A percentile compares a stretch with the other conserved stretches of the same genome.
Conservation (phyloP, 2,113 vertebrate species). For the Pyxicephalus adspersus region DNA sequence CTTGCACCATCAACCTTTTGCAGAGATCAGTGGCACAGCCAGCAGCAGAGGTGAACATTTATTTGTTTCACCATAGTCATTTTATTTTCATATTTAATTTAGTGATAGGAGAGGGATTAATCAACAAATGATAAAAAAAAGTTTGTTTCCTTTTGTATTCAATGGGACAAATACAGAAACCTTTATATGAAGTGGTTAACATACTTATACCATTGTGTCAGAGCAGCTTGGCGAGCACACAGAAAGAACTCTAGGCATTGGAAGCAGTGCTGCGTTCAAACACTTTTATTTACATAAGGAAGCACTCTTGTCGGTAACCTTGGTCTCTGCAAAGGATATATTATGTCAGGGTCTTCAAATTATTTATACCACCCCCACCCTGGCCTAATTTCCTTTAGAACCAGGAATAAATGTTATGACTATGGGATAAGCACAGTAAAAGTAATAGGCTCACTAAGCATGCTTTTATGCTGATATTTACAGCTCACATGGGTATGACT, state of each 20-base stretch:
- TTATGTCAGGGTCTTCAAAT: background rate
- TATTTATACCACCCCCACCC: background rate
- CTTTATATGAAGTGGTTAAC: constrained; percentile 5
- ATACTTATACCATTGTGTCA: constrained; percentile 31
- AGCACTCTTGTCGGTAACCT: constrained; percentile 24
- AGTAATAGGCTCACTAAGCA: background rate
- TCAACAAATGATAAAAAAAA: background rate
- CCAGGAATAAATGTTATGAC: constrained; percentile 21
- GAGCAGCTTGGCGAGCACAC: constrained; percentile 17
- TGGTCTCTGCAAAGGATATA: background rate
- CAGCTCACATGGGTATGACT: background rate
- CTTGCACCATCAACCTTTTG: too few species aligned
- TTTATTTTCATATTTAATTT: too few species aligned
- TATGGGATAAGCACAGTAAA: background rate
- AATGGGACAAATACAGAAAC: background rate
- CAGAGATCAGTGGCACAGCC: too few species aligned
- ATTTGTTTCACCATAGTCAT: too few species aligned
- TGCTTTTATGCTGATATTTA: background rate
- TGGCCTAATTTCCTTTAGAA: background rate
- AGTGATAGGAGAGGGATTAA: too few species aligned
- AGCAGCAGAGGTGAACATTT: too few species aligned
- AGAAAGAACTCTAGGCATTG: constrained; percentile 14
- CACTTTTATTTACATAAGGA: constrained; percentile 42
- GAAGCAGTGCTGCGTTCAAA: background rate
- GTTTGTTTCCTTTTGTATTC: background rate